A percentile compares a stretch with the other conserved stretches of the same genome.
Conservation (phyloP, 2,797 vertebrate genomes). For the Pelodytes ibericus region DNA sequence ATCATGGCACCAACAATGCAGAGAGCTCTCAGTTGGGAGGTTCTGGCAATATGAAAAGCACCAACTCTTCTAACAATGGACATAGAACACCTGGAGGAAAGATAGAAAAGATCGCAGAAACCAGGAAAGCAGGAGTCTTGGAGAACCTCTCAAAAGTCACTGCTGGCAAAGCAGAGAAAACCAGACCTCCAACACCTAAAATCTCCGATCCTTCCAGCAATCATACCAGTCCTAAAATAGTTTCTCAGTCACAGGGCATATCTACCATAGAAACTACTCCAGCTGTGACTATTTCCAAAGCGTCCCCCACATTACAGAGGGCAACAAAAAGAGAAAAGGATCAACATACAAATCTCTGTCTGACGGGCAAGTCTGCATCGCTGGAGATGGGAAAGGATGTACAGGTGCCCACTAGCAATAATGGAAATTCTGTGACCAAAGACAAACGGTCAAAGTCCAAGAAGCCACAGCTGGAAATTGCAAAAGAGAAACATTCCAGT, state of each 20-base stretch:
- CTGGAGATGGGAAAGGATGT: conserved; percentile 61
- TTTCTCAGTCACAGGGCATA: conserved; percentile 52
- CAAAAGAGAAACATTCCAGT: conserved; percentile 71
- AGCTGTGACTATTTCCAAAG: conserved; percentile 67
- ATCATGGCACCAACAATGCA: conserved; percentile 52
- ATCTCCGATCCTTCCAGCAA: conserved; percentile 71
- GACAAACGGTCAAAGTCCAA: conserved; percentile 74
- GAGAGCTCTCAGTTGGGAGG: conserved; percentile 59
- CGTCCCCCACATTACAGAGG: conserved; percentile 65
- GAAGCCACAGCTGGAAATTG: conserved; percentile 66
- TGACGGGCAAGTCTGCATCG: conserved; percentile 35
- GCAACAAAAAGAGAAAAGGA: conserved; percentile 70
- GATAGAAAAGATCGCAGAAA: conserved; percentile 60
- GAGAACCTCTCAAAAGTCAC: conserved; percentile 64
- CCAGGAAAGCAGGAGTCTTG: conserved; percentile 54
- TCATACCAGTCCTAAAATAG: conserved; percentile 63
- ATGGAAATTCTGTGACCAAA: conserved; percentile 59
- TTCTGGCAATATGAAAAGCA: conserved; percentile 56
- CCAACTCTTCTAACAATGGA: conserved; percentile 36
- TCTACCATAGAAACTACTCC: conserved; percentile 55
- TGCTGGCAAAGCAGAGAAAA: conserved; percentile 76
- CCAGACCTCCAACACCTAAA: conserved; percentile 73
- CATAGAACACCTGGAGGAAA: conserved; percentile 59
- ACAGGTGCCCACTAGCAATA: conserved; percentile 64
- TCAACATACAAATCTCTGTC: conserved; percentile 60